Base-by-base conservation (phyloP, 37 sponge, comb jelly and placozoan species). In the Aplysina aerophoba region DNA sequence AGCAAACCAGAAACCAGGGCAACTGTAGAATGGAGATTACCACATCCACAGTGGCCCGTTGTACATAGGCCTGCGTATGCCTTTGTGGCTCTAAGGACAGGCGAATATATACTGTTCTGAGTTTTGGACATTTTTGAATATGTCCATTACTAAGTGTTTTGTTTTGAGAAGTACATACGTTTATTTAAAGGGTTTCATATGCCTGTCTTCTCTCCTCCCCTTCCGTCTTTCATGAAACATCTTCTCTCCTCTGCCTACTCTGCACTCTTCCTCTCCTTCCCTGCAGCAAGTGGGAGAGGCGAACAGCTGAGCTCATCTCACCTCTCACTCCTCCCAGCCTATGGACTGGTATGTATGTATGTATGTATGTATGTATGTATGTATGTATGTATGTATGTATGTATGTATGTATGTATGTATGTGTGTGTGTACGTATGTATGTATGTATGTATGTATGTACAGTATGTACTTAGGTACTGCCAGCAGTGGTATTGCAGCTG, bases 331-430 rank as follows among this genome's bases (percentile, higher is more conserved):
- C 78, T 22, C 78, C 78, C 57, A 57, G 37, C 36, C 50, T 37
- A 59, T 50, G 40, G 55, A 67, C 64, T 19, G 54, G 82, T 86
- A 50, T 69, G 87, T 24, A 36, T 38, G 61, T 80, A 56, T 80
- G 61, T 80, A 35, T 58, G 61, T 80, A 59, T 80, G 61, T 80
- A 35, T 80, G 31, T 80, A 35, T 80, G 61, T 80, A 35, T 80
- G 61, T 80, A 35, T 80, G 61, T 80, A 35, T 80, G 61, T 58
- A 20, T 61, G 31, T 54, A 64, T 86, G n/a, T n/a, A n/a, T 63
- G 8, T 63, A 12, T 12, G 11, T 63, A 6, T 63, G 8, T 63
- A 63, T 8, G 65, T 63, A 12, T 63, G 65, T 8, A 12, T 63
- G 65, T 28, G 28, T 63, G 65, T 63, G 65, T 63, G 11, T 63